Evolutionary conservation across 2,797 vertebrate genomes (phyloP).

Genomic region (Gallinago solitaria): DNA sequence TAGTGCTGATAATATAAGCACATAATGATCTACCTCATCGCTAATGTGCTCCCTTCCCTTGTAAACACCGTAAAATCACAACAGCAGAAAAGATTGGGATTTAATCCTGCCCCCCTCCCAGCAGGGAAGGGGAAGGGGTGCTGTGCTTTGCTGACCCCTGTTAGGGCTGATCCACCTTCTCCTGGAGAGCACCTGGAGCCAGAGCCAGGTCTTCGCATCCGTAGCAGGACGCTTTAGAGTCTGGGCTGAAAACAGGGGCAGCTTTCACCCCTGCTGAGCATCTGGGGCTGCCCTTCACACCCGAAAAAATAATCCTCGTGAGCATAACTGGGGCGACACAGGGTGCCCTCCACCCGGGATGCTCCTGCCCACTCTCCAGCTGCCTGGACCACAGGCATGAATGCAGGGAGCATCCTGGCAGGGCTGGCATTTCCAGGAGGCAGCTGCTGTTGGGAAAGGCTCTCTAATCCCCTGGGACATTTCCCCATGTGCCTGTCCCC

Average conservation of each 20-base stretch:
- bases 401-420: not conserved
- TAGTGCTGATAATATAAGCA: constrained; percentile 36
- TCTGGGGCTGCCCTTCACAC: not conserved
- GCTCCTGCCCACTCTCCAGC: not conserved
- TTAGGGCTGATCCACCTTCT: not conserved
- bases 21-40: not conserved
- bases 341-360: not conserved
- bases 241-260: not conserved
- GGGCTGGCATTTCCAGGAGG: not conserved
- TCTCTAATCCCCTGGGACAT: accelerated
- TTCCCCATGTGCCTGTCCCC: not conserved
- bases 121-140: not conserved
- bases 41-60: not conserved
- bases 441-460: not conserved
- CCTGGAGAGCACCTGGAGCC: not conserved
- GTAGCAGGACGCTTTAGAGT: too few relatives aligned
- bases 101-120: not conserved
- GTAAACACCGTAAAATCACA: not conserved
- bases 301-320: accelerated
- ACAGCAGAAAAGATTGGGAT: not conserved
- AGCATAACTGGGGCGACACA: not conserved
- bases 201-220: not conserved
- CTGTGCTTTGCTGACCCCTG: accelerated
- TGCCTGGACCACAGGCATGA: not conserved
- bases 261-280: accelerated